These are phyloP conservation scores for Drosophila peninsularis DNA, from an alignment of 2,888 invertebrate genomes.

Conservation along the genomic window DNA sequence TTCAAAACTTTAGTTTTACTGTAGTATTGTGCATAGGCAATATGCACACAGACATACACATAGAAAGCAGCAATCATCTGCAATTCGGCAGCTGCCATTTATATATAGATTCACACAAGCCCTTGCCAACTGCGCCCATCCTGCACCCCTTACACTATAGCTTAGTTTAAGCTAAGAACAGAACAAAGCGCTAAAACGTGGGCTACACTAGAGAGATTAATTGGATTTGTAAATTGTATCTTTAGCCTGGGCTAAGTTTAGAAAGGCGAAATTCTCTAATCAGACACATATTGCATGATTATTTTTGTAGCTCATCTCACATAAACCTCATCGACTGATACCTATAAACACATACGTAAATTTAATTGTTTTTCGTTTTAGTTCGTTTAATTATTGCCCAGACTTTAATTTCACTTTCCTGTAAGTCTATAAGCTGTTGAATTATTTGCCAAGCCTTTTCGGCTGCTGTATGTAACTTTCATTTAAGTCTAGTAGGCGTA, in stretches of 20 bases:
- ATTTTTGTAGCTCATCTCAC: constrained; percentile 59
- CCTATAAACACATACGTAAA: constrained; percentile 45
- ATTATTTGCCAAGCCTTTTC: constrained; percentile 51
- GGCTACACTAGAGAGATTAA: constrained; percentile 35
- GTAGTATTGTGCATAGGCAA: constrained; percentile 52
- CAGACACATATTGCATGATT: constrained; percentile 31
- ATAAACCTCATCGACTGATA: constrained; percentile 78
- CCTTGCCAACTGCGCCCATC: constrained; percentile 14
- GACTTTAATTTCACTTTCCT: constrained; percentile 24
- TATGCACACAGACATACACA: constrained; percentile 23
- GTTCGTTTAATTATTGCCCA: constrained; percentile 26
- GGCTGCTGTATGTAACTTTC: constrained; percentile 43
- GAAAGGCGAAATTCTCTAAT: constrained; percentile 40
- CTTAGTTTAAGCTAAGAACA: constrained; percentile 50
- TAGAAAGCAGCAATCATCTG: constrained; percentile 16
- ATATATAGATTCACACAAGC: constrained; percentile 18
- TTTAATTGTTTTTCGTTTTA: constrained; percentile 59
- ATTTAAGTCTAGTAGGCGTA: constrained; percentile 37
- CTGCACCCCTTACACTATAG: constrained; percentile 35
- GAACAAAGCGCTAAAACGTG: constrained; percentile 56
- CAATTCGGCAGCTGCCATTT: constrained; percentile 33
- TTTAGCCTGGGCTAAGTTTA: constrained; percentile 30
- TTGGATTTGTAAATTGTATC: constrained; percentile 15
- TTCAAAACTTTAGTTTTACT: constrained; percentile 39
- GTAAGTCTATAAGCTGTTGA: constrained; percentile 55